Evolutionary conservation across 2,113 vertebrate genomes (phyloP).

Genomic region (Leptosomus discolor): DNA sequence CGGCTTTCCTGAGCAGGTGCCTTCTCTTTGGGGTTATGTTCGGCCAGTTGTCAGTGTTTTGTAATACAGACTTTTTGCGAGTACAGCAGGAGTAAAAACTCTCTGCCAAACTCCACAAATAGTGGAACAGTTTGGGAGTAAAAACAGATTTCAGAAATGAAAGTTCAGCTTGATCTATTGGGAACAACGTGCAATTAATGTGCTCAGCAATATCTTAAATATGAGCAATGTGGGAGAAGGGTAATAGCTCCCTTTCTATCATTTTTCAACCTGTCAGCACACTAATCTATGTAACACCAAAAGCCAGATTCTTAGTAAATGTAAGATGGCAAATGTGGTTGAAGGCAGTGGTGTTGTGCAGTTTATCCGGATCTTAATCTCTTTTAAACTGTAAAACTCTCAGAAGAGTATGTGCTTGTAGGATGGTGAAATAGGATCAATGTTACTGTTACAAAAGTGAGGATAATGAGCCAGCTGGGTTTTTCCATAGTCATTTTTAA

Average conservation of each 20-base stretch:
- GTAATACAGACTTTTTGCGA: background rate
- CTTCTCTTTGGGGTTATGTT: background rate
- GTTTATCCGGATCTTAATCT: background rate
- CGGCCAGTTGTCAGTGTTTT: background rate
- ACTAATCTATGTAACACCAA: constrained; percentile 1
- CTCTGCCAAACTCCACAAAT: constrained; percentile 40
- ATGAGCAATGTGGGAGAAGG: constrained; percentile 62
- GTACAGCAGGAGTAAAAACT: constrained; percentile 38
- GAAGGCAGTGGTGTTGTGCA: background rate
- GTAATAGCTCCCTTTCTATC: constrained; percentile 61
- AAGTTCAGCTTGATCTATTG: constrained; percentile 55
- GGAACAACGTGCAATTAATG: constrained; percentile 59
- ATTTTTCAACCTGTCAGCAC: constrained; percentile 53
- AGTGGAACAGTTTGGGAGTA: constrained; percentile 47
- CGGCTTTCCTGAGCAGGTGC: constrained; percentile 39
- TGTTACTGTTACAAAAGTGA: constrained; percentile 60
- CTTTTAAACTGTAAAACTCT: background rate
- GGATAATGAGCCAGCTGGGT: constrained; percentile 57
- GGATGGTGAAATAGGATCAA: constrained; percentile 47
- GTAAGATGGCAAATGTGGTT: background rate
- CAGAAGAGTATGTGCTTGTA: background rate
- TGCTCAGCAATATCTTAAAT: constrained; percentile 58
- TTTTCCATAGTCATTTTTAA: constrained; percentile 55
- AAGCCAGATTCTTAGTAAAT: constrained; percentile 14
- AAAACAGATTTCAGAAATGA: constrained; percentile 60